Percentiles rank a stretch among this genome's conserved stretches.
Conservation (phyloP, 2,113 vertebrate genomes). For the Esox niger region DNA sequence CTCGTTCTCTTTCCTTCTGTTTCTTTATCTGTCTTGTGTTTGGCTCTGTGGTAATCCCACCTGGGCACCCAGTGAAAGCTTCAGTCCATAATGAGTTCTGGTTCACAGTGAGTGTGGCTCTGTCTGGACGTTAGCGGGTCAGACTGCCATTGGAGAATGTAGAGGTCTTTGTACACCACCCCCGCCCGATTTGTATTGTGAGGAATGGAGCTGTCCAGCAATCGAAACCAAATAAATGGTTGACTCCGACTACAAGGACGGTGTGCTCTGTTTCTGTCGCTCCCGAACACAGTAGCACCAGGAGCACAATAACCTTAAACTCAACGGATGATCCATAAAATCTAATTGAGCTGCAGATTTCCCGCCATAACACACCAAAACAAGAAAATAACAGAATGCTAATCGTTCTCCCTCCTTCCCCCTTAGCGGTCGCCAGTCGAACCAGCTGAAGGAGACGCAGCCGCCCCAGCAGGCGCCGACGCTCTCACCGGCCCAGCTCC, state of each 20-base stretch:
- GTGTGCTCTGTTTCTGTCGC: too few relatives aligned
- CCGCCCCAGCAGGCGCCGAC: slow-evolving; percentile 53
- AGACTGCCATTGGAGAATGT: too few relatives aligned
- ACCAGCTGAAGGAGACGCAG: slow-evolving; percentile 82
- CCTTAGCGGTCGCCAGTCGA: slow-evolving; percentile 74
- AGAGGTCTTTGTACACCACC: not conserved
- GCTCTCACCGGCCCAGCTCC: slow-evolving; percentile 82
- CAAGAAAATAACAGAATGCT: too few relatives aligned
- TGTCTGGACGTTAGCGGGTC: slow-evolving; percentile 30
- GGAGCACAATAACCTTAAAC: too few relatives aligned
- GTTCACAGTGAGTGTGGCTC: slow-evolving; percentile 38
- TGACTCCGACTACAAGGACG: too few relatives aligned
- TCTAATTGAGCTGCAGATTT: too few relatives aligned
- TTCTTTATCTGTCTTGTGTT: slow-evolving; percentile 12
- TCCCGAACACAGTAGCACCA: too few relatives aligned
- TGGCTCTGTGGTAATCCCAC: slow-evolving; percentile 34
- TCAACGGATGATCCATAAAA: too few relatives aligned
- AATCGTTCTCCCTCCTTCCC: slow-evolving; percentile 21
- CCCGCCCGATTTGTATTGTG: too few relatives aligned
- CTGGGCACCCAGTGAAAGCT: slow-evolving; percentile 33
- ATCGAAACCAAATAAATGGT: too few relatives aligned
- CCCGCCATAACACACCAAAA: too few relatives aligned
- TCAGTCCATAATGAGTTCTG: slow-evolving; percentile 25
- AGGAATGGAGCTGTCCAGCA: too few relatives aligned
- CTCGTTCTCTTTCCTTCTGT: slow-evolving; percentile 31